Conservation (phyloP, 2,888 invertebrate species). For the Ornithoptera alexandrae region DNA sequence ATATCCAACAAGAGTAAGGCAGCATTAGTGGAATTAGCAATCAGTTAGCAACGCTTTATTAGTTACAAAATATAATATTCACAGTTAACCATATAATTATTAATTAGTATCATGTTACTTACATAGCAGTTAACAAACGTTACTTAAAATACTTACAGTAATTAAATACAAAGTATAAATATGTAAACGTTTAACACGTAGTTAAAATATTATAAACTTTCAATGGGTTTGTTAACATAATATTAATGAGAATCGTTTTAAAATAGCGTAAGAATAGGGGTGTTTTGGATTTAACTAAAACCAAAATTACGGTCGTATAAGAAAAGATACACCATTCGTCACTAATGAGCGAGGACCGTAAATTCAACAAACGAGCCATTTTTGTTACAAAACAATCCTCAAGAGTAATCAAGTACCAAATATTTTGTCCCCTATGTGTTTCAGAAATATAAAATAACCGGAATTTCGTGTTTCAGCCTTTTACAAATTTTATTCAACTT, state of each 20-base stretch:
- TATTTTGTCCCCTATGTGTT: constrained; percentile 18
- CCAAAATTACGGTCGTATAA: constrained; percentile 17
- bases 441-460: constrained; percentile 13
- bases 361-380: constrained; percentile 28
- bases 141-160: no score
- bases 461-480: neutral
- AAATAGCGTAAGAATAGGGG: constrained; percentile 1
- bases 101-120: no score
- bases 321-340: constrained; percentile 22
- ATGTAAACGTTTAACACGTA: no score
- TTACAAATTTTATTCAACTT: neutral
- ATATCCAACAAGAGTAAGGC: constrained; percentile 4
- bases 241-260: constrained; percentile 5
- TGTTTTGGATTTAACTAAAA: constrained; percentile 18
- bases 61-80: neutral
- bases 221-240: neutral
- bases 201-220: no score
- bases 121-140: no score
- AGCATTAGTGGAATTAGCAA: constrained; percentile 17
- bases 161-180: no score
- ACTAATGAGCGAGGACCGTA: constrained; percentile 26
- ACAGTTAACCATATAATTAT: no score
- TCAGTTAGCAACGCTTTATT: constrained; percentile 1
- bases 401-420: constrained; percentile 27
- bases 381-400: constrained; percentile 29